Evolutionary conservation across 2,888 invertebrate genomes (phyloP), one percentile per base, ranked within the genome.

Genomic region (Cephus spinipes): DNA sequence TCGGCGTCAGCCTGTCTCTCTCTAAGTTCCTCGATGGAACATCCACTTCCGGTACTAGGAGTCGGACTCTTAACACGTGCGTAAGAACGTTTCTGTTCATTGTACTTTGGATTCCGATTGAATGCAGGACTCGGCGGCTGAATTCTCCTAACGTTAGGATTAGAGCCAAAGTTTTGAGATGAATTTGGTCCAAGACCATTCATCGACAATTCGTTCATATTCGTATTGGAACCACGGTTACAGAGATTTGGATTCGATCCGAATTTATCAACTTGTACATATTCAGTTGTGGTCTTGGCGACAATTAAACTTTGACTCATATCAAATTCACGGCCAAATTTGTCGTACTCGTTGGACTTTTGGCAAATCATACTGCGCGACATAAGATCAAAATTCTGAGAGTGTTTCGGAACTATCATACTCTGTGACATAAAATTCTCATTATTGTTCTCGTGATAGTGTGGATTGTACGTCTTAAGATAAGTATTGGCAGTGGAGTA

Each of bases 41-140:
- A 90, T 78, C 88, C 88, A 79, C 90, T 90, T 11, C 89, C 89
- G 6, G 82, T 82, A 79, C 89, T 88, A 0, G 89, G 86, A 4
- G 88, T 88, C 12, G 90, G 90, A 77, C 90, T 90, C 79, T 87
- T 89, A 12, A 90, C 87, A 23, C 87, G 84, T 1, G 80, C 83
- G 12, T 83, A 83, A n/a, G 77, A 76, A 40, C 83, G 83, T 76
- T 85, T 88, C 32, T 88, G 88, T 75, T 90, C 88, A 81, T 77
- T 86, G 82, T 90, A 90, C 75, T 89, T 89, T 0, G 93, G 93
- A 85, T 93, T 93, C 31, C 93, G 91, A 88, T 93, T 93, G 83
- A 92, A 93, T 34, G 92, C 92, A 0, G 93, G 93, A 82, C 93
- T 93, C 3, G 93, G 93, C 11, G 91, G 89, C 34, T 92, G 91